Evolutionary conservation across 2,113 vertebrate genomes (phyloP).

Genomic region (Alaudala cheleensis): DNA sequence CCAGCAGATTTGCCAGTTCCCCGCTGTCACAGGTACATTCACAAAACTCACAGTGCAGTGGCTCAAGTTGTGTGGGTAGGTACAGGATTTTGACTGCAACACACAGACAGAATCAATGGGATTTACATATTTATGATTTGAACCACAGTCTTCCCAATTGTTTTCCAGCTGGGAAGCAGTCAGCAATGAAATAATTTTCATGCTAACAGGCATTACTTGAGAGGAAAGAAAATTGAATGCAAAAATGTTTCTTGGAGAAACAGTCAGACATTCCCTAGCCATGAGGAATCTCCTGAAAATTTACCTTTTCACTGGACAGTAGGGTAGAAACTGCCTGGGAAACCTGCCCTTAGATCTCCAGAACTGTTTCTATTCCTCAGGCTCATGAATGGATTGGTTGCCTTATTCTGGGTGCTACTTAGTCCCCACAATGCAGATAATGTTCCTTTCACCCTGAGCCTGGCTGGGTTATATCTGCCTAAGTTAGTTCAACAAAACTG

Average conservation of each 20-base stretch:
- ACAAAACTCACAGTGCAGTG: neutral
- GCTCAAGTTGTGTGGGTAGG: neutral
- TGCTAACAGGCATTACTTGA: neutral
- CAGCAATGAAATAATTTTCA: neutral
- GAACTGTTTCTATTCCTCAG: neutral
- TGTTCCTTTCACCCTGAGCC: neutral
- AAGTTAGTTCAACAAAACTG: neutral
- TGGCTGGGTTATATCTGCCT: neutral
- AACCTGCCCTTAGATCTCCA: neutral
- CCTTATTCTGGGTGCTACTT: neutral
- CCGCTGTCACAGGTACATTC: neutral
- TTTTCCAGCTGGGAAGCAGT: neutral
- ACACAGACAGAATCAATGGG: neutral
- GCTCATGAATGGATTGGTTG: neutral
- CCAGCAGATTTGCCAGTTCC: neutral
- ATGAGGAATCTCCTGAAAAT: neutral
- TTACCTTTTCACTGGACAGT: neutral
- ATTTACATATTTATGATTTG: neutral
- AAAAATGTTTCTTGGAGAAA: neutral
- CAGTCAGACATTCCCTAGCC: neutral
- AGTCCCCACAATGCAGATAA: rapidly evolving
- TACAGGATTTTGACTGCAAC: neutral
- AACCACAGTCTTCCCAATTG: neutral
- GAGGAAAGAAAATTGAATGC: neutral
- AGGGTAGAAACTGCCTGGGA: neutral